Conservation (phyloP, 1,140 invertebrate genomes). For the Brevipalpus yothersi region DNA sequence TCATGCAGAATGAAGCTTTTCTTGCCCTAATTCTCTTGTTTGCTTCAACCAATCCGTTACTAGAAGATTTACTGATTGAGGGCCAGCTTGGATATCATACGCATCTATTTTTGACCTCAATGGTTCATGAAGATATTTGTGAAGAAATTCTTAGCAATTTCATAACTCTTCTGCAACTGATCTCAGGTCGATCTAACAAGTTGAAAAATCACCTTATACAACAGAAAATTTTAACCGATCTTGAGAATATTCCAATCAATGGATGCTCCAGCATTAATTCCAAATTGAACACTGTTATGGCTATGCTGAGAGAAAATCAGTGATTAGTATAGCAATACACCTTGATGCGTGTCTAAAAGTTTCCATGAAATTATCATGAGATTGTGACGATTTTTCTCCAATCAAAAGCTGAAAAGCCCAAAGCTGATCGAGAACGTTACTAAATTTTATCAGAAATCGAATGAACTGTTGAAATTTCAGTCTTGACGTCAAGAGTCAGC, state of each 20-base stretch:
- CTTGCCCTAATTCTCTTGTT: slow-evolving; percentile 20
- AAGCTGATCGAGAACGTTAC: too few relatives aligned
- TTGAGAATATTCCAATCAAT: neutral
- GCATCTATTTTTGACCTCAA: neutral
- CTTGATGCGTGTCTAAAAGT: too few relatives aligned
- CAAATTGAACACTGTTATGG: neutral
- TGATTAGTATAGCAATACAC: too few relatives aligned
- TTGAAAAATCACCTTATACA: neutral
- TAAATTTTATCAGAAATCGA: too few relatives aligned
- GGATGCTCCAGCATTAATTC: neutral
- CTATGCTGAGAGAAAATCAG: too few relatives aligned
- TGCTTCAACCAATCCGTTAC: slow-evolving; percentile 1
- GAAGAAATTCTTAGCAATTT: neutral
- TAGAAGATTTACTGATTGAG: neutral
- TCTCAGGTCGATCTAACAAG: neutral
- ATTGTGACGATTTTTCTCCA: too few relatives aligned
- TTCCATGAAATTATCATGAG: too few relatives aligned
- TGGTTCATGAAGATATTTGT: neutral
- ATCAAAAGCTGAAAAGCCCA: too few relatives aligned
- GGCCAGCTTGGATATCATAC: neutral
- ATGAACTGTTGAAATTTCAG: too few relatives aligned
- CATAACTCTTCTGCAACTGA: neutral
- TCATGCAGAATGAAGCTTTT: slow-evolving; percentile 66
- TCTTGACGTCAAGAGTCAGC: too few relatives aligned
- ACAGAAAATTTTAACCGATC: neutral